These are phyloP conservation scores for Stomorhina lunata DNA, from an alignment of 2,888 invertebrate species.

Conservation along the genomic window DNA sequence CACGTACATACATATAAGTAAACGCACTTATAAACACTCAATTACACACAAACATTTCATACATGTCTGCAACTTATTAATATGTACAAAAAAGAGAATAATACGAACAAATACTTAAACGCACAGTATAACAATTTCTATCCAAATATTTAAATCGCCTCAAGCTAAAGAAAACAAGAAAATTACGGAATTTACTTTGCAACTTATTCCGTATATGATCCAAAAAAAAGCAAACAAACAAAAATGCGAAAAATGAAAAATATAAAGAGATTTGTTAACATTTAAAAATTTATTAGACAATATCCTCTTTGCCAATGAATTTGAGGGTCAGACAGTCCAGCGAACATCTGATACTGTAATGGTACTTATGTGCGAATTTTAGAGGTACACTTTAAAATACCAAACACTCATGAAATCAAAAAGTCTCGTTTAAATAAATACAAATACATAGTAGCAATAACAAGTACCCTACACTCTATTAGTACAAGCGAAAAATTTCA, in stretches of 20 bases:
- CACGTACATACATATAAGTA: background rate
- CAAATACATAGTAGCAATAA: conserved; percentile 4
- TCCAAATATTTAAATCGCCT: background rate
- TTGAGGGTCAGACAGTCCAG: too few relatives aligned
- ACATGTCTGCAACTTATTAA: too few relatives aligned
- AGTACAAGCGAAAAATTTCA: conserved; percentile 44
- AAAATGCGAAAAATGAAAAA: conserved; percentile 24
- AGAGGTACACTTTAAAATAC: too few relatives aligned
- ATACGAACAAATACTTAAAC: background rate
- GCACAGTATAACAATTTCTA: conserved; percentile 17
- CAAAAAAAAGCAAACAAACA: conserved; percentile 3
- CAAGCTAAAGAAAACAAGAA: conserved; percentile 31
- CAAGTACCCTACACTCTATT: conserved; percentile 33
- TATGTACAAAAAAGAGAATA: background rate
- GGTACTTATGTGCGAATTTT: too few relatives aligned
- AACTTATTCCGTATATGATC: too few relatives aligned
- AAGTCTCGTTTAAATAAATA: background rate
- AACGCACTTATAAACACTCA: background rate
- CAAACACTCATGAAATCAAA: background rate
- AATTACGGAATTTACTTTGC: conserved; percentile 29
- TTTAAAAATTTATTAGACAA: conserved; percentile 46
- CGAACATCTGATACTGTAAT: too few relatives aligned
- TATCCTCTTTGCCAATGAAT: conserved; percentile 30
- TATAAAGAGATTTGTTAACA: background rate
- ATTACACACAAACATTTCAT: too few relatives aligned